Percentiles rank a stretch among this genome's conserved stretches.
These are phyloP conservation scores for Caenorhabditis sulstoni DNA, from an alignment of 2,888 invertebrate genomes.

Conservation along the genomic window DNA sequence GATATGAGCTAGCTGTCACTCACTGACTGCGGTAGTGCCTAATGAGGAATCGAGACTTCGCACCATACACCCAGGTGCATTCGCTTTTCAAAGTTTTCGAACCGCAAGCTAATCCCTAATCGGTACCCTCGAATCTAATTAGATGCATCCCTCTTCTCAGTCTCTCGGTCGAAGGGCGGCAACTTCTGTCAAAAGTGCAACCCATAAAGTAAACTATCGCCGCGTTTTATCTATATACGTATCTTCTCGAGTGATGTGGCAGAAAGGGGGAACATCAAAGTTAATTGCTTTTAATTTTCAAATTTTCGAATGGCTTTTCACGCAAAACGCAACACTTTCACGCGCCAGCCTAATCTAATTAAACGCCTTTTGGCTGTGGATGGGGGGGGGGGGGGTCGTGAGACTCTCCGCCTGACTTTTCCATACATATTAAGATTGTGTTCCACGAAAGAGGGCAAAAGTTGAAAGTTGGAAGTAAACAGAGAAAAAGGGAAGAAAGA, in stretches of 20 bases:
- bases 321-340: background rate
- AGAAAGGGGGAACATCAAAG: slow-evolving; percentile 47
- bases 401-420: background rate
- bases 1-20: slow-evolving; percentile 57
- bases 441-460: too few species aligned
- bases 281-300: slow-evolving; percentile 51
- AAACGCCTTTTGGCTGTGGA: slow-evolving; percentile 49
- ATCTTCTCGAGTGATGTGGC: background rate
- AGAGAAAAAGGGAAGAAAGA: slow-evolving; percentile 5
- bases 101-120: slow-evolving; percentile 35
- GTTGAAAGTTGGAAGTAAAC: too few species aligned
- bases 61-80: too few species aligned
- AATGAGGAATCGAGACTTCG: slow-evolving; percentile 23
- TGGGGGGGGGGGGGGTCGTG: slow-evolving; percentile 8
- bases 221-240: background rate
- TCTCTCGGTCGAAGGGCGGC: background rate
- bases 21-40: slow-evolving; percentile 34
- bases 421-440: background rate
- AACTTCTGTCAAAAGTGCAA: background rate
- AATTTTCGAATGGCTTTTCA: slow-evolving; percentile 40
- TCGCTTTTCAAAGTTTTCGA: slow-evolving; percentile 24
- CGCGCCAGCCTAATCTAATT: slow-evolving; percentile 40
- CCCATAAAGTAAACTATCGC: slow-evolving; percentile 3
- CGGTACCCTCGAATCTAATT: slow-evolving; percentile 16
- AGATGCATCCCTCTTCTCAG: background rate